phyloP scores from a whole-genome alignment of 2,888 invertebrate species.

The Ernsta delagoae region DNA sequence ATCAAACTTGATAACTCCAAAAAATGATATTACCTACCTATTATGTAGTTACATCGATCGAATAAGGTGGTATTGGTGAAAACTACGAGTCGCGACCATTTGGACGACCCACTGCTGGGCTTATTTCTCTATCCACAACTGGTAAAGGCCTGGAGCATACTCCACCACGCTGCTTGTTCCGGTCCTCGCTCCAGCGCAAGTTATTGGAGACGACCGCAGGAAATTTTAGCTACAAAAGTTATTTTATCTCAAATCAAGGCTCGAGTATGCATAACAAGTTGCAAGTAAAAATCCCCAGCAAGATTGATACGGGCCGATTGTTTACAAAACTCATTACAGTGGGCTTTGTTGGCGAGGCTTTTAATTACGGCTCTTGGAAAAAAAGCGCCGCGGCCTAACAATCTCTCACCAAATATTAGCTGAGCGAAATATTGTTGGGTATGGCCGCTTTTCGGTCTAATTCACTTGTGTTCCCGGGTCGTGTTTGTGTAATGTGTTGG shows the following conservation, averaged over 20 bases:
- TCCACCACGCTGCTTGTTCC: too few relatives aligned
- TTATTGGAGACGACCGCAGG: too few relatives aligned
- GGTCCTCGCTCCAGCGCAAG: too few relatives aligned
- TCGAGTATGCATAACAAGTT: slow-evolving; percentile 26
- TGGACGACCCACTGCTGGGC: too few relatives aligned
- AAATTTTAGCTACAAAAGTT: too few relatives aligned
- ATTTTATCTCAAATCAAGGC: background rate
- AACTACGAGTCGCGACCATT: too few relatives aligned
- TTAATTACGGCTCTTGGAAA: slow-evolving; percentile 32
- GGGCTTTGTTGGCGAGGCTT: slow-evolving; percentile 31
- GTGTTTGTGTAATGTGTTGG: background rate
- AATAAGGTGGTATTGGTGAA: too few relatives aligned
- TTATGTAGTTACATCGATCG: too few relatives aligned
- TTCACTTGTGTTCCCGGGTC: background rate
- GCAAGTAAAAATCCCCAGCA: slow-evolving; percentile 20
- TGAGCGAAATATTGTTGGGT: slow-evolving; percentile 14
- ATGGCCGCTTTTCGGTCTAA: background rate
- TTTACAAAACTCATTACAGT: slow-evolving; percentile 34
- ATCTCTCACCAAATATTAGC: slow-evolving; percentile 18
- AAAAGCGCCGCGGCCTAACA: slow-evolving; percentile 18
- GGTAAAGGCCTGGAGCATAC: too few relatives aligned
- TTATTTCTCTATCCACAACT: too few relatives aligned
- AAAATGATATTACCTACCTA: too few relatives aligned
- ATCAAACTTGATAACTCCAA: too few relatives aligned
- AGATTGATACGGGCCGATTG: slow-evolving; percentile 35